phyloP scores from a whole-genome alignment of 2,888 invertebrate genomes.

The Drosophila villosipedis region DNA sequence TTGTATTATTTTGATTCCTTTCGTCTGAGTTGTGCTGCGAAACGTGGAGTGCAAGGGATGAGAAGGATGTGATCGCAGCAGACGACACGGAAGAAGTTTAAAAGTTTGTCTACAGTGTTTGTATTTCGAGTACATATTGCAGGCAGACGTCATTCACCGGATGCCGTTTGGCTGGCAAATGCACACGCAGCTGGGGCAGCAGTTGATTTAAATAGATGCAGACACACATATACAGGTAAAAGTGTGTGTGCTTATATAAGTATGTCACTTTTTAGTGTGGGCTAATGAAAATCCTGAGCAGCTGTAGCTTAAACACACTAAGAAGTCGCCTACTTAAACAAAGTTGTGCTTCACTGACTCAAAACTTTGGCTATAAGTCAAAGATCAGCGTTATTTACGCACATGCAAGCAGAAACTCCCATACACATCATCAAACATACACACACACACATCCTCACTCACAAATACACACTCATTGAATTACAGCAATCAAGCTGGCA shows the following conservation, averaged over 20 bases:
- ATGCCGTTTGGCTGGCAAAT: conserved; percentile 35
- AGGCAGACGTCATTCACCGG: conserved; percentile 68
- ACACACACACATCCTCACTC: neutral
- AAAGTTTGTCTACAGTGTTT: conserved; percentile 74
- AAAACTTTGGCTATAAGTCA: conserved; percentile 64
- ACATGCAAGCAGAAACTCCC: conserved; percentile 23
- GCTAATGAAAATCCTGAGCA: conserved; percentile 56
- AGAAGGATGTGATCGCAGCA: conserved; percentile 14
- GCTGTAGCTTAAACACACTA: conserved; percentile 52
- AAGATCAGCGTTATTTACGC: conserved; percentile 63
- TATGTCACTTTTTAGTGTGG: conserved; percentile 30
- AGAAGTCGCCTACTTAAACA: conserved; percentile 44
- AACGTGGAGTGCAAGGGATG: conserved; percentile 22
- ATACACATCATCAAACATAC: neutral
- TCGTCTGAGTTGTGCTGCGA: conserved; percentile 13
- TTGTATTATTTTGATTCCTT: conserved; percentile 12
- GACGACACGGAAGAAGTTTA: conserved; percentile 62
- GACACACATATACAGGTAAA: neutral
- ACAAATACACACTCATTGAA: conserved; percentile 7
- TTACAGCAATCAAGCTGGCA: conserved; percentile 50
- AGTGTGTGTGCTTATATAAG: neutral
- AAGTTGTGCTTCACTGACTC: conserved; percentile 53
- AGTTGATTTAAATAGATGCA: conserved; percentile 7
- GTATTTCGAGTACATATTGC: conserved; percentile 68
- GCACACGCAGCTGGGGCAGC: conserved; percentile 26